Evolutionary conservation across 37 sponge, comb jelly and placozoan species (phyloP), one percentile per base, ranked within the genome.

Genomic region (Beroe forskalii): DNA sequence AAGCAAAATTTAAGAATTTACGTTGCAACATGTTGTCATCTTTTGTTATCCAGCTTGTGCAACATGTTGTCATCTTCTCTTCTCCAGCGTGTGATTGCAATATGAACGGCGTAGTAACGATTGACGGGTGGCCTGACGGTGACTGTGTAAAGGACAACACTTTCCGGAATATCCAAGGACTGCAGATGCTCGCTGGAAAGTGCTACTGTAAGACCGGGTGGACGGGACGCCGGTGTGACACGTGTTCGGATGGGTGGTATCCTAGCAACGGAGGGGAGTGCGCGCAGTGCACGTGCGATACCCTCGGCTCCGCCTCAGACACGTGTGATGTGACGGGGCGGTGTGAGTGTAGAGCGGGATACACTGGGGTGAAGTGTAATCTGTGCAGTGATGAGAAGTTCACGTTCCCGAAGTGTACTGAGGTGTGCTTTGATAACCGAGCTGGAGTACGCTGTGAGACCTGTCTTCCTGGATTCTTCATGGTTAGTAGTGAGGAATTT

Each of bases 141-240:
- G 72, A 69, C 72, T 69, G 72, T 35, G 72, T 69, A 6, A 69
- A 69, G 38, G 72, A 69, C 38, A 69, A 32, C 72, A 69, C 33
- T 69, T 69, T 69, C 38, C 27, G 72, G 37, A 69, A 69, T 37
- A 69, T 69, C 36, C 72, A 69, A 32, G 72, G 72, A 28, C 27
- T 2, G 38, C 72, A 28, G 8, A 69, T 69, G 72, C 27, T 32
- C 33, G 38, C 72, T 32, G 72, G 72, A 69, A 33, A 69, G 38
- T 69, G 72, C 32, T 69, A 33, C 17, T 69, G 72, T 69, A 69
- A 33, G 72, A 37, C 28, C 17, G 72, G 72, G 33, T 69, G 72
- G 72, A 69, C 72, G 4, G 72, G 72, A 2, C 35, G 72, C 4
- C 35, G 72, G 4, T 69, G 72, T 69, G 72, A 69, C 32, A 19